Evolutionary conservation across 2,888 invertebrate genomes (phyloP), one percentile per base, ranked within the genome.

Genomic region (Drosophila subquinaria): DNA sequence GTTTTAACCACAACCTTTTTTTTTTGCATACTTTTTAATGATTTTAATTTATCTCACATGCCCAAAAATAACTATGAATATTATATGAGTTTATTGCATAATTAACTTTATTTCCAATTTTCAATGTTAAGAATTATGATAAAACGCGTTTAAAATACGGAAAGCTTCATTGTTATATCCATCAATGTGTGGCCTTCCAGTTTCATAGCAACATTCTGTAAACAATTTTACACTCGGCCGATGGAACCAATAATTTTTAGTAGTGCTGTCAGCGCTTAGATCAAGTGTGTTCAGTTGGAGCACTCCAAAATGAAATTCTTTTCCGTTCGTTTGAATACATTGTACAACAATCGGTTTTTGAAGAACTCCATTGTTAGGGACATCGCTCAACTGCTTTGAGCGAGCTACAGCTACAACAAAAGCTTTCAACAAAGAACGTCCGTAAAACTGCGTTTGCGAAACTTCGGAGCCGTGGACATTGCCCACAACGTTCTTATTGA

Each of bases 221-320:
- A 95, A 97, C 20, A 97, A 90, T 76, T 95, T 93, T 56, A 96
- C 92, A 76, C 94, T 92, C 20, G 95, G 94, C 53, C 94, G 94
- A 85, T 95, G 94, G 94, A 97, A 98, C 95, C 96, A 97, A 76
- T 96, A 94, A 93, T 98, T 98, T 90, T 95, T 85, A 0, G 66
- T 20, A 0, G 43, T n/a, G 27, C 53, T 74, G 20, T 56, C 59
- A 0, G 94, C 94, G 76, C 93, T 93, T 3, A 97, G 92, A 92
- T 97, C 94, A 38, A 97, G 93, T 0, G 97, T 97, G 87, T 97
- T 97, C 13, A 98, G 93, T 93, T 98, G 97, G 66, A 97, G 95
- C 17, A 97, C 94, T 4, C 96, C 95, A 91, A 98, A 97, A 90
- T 97, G 96, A 90, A 96, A 97, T 43, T 94, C 93, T 78, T 95